Evolutionary conservation across 2,888 invertebrate genomes (phyloP).

Genomic region (Pyrrhosoma nymphula): DNA sequence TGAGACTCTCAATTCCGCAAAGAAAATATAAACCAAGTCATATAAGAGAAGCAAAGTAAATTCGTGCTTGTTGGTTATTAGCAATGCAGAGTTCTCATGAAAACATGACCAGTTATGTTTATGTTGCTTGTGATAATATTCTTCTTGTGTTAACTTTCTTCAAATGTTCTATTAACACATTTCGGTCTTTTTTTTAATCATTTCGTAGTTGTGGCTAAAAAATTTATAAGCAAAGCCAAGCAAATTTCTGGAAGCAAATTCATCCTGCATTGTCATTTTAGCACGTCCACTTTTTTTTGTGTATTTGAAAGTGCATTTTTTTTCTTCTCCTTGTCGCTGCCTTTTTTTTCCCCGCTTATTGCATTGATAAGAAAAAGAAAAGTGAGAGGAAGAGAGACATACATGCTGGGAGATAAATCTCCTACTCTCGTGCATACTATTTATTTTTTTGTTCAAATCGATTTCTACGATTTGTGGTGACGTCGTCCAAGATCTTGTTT

Average conservation of each 20-base stretch:
- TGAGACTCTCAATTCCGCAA: conserved; percentile 50
- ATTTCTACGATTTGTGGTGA: neutral
- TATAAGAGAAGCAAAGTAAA: conserved; percentile 22
- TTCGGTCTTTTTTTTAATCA: conserved; percentile 35
- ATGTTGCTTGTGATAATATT: conserved; percentile 50
- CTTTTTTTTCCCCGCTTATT: conserved; percentile 45
- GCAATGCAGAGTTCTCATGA: conserved; percentile 62
- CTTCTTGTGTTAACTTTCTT: conserved; percentile 33
- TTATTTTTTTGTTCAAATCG: conserved; percentile 1
- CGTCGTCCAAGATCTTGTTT: conserved; percentile 7
- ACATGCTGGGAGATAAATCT: neutral
- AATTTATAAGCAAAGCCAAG: neutral
- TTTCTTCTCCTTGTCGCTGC: conserved; percentile 38
- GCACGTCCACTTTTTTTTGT: conserved; percentile 9
- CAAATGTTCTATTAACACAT: conserved; percentile 3
- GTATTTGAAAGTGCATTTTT: conserved; percentile 67
- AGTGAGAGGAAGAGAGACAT: conserved; percentile 56
- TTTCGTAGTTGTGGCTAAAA: neutral
- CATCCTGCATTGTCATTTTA: conserved; percentile 41
- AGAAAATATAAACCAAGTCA: conserved; percentile 10
- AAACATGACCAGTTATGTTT: conserved; percentile 60
- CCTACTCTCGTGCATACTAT: neutral
- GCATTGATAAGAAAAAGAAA: conserved; percentile 43
- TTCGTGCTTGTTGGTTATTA: conserved; percentile 17
- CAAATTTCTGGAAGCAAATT: conserved; percentile 38